Conservation (phyloP, 2,113 vertebrate genomes). For the Climacteris rufus region DNA sequence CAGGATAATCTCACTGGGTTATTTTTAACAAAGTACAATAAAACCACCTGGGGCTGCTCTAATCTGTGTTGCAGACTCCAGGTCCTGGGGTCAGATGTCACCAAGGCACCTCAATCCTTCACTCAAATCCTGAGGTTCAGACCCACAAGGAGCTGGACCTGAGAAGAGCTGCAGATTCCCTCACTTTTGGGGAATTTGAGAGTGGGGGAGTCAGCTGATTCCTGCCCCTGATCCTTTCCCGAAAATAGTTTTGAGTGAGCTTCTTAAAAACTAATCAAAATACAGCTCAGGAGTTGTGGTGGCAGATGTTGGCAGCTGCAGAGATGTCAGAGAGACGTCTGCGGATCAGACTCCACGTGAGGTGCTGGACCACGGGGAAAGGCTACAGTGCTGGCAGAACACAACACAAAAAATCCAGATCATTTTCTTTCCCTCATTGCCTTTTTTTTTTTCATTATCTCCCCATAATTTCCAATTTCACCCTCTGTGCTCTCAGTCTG, state of each 20-base stretch:
- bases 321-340: not conserved
- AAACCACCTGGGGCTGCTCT: not conserved
- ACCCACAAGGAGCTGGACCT: not conserved
- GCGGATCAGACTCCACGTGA: not conserved
- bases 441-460: not conserved
- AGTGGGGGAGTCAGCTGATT: not conserved
- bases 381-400: not conserved
- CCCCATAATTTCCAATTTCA: not conserved
- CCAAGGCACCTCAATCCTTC: not conserved
- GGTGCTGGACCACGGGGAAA: not conserved
- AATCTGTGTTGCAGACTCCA: not conserved
- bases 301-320: conserved; percentile 35
- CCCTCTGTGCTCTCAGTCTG: not conserved
- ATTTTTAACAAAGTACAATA: conserved; percentile 38
- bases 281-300: not conserved
- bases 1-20: conserved; percentile 13
- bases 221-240: not conserved
- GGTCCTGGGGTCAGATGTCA: not conserved
- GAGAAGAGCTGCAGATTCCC: not conserved
- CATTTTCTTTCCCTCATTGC: not conserved
- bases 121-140: not conserved
- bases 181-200: rapidly evolving
- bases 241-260: not conserved
- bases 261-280: conserved; percentile 29
- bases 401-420: not conserved